Conservation (phyloP, 2,888 invertebrate species). For the Lissocephala sabroskyi region DNA sequence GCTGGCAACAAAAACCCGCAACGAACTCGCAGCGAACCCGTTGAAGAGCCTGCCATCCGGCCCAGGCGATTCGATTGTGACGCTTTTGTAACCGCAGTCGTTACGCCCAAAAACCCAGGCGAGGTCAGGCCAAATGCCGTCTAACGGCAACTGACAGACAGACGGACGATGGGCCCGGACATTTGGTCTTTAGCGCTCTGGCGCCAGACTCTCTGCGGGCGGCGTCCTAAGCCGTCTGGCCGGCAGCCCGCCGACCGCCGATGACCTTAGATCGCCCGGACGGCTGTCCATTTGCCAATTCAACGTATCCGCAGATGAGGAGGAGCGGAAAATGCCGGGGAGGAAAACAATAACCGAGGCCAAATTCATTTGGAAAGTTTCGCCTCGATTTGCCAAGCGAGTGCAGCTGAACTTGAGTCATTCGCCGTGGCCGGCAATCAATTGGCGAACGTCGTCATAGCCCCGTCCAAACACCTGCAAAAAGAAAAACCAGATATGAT, state of each 20-base stretch:
- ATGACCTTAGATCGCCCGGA: no score
- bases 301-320: no score
- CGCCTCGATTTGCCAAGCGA: no score
- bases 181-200: constrained; percentile 5
- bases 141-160: neutral
- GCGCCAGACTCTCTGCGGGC: constrained; percentile 14
- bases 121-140: neutral
- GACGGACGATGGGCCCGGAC: neutral
- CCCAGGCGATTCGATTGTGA: neutral
- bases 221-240: constrained; percentile 7
- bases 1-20: constrained; percentile 2
- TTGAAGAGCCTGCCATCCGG: neutral
- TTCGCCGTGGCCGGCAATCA: no score
- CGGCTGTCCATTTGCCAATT: no score
- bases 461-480: neutral
- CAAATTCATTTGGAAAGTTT: no score
- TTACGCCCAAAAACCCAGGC: neutral
- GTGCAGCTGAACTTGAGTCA: neutral
- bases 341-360: constrained; percentile 5
- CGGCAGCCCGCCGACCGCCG: neutral
- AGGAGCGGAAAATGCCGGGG: no score
- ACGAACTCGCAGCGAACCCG: neutral
- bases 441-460: neutral
- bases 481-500: neutral
- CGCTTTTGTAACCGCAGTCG: neutral